Percentiles rank a stretch among this genome's conserved stretches.
These are phyloP conservation scores for Sphenopsis melanotis DNA, from an alignment of 2,797 vertebrate species.

Conservation along the genomic window DNA sequence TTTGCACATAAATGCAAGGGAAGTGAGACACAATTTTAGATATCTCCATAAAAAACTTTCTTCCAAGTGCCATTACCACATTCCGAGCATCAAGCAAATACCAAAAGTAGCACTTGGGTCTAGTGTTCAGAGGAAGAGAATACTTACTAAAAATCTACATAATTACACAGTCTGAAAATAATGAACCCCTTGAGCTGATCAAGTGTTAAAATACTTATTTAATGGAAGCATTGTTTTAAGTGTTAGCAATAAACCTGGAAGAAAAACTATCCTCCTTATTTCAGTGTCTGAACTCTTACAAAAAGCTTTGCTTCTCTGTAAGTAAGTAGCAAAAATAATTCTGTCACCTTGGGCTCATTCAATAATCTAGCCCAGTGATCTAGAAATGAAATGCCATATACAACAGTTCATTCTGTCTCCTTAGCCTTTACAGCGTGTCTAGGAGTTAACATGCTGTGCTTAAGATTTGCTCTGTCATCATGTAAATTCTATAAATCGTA, in stretches of 20 bases:
- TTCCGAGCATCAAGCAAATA: neutral
- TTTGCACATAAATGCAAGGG: neutral
- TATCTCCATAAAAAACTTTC: neutral
- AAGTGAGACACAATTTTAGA: neutral
- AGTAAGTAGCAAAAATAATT: constrained; percentile 42
- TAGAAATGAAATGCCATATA: constrained; percentile 2
- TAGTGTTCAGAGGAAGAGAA: neutral
- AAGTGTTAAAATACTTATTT: constrained; percentile 11
- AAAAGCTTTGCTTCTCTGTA: constrained; percentile 3
- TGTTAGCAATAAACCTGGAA: constrained; percentile 15
- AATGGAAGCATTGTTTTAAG: constrained; percentile 30
- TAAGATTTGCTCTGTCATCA: constrained; percentile 23
- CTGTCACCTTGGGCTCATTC: constrained; percentile 18
- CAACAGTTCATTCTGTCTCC: neutral
- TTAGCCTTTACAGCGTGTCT: neutral
- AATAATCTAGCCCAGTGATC: constrained; percentile 15
- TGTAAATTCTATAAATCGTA: neutral
- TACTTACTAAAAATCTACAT: neutral
- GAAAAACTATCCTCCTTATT: neutral
- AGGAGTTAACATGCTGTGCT: neutral
- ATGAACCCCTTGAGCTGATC: constrained; percentile 11
- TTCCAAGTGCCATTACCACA: neutral
- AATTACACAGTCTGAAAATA: constrained; percentile 35
- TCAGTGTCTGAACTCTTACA: neutral
- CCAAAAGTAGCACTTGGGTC: neutral